Base-by-base conservation (phyloP, 2,113 vertebrate species). In the Semicossyphus pulcher region DNA sequence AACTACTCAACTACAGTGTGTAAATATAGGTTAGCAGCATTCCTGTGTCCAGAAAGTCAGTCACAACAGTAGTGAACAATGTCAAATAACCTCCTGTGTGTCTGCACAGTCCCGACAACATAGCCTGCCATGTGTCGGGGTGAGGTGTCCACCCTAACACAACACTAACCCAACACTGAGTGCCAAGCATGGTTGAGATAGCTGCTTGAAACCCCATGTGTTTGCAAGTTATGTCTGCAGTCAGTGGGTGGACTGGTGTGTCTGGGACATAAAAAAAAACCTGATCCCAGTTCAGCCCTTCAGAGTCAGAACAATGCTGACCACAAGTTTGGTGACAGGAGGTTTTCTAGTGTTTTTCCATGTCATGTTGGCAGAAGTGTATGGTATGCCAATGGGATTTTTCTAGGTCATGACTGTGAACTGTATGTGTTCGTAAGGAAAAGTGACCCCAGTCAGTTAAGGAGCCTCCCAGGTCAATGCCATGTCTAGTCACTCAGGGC, bases 121-220 rank as follows among this genome's bases (percentile, higher is more conserved):
- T 42, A 63, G 64, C 37, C 67, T 62, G 72, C 75, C 67, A 73
- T 88, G 83, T 80, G 76, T 88, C 37, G 51, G 67, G 59, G 73
- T 62, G 82, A 87, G 80, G 89, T 86, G 85, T 92, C 86, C 88
- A 71, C 68, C 73, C 85, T 86, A 88, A 89, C 83, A 81, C 86
- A 86, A 88, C 87, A 88, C 84, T 76, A 82, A 88, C 84, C 84
- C 86, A 83, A 75, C 45, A 79, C 84, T 60, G 88, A 88, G 89
- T 91, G 89, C 87, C 83, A 20, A 44, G 85, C 83, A 60, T 92
- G 87, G 86, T 85, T 92, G 88, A 85, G 77, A 91, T 91, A 63
- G 76, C 88, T 90, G 72, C 72, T 23, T 72, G 72, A 81, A 89
- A 80, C 78, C 80, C 90, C 84, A 82, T 88, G 87, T 86, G 85